Base-by-base conservation (phyloP, 1,140 invertebrate species). In the Ylistrum balloti region DNA sequence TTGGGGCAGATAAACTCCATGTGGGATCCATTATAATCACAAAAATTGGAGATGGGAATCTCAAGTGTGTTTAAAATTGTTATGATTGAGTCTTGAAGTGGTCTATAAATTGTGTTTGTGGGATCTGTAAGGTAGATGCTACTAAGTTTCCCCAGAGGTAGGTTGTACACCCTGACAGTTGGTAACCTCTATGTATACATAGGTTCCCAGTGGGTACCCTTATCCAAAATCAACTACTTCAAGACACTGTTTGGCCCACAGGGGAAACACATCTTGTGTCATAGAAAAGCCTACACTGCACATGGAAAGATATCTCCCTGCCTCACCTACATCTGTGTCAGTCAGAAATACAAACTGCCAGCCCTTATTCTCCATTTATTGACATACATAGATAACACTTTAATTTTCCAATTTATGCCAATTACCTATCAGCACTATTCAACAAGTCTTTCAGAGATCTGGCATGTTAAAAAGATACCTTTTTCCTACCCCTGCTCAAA, bases 401-500 rank as follows among this genome's bases (percentile, higher is more conserved):
- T 74, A 74, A 74, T 74, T 74, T 74, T 74, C 56, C 56, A 74
- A 74, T 74, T 74, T 74, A 74, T 74, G 56, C 56, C 56, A 74
- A 74, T 74, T 74, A 74, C 56, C 56, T 74, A 74, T 74, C 56
- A 74, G 56, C n/a, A 28, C 56, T 74, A 74, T 74, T 74, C 56
- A 28, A 74, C 56, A 74, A 74, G 22, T 74, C n/a, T 28, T 17
- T 74, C 56, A 38, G 22, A 74, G 56, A 74, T 74, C 56, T 74
- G 56, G 56, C 56, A 74, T 1, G 56, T 74, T 74, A 74, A 74
- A 48, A 28, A n/a, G 22, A 74, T 74, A 74, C n/a, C 1, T 74
- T 74, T 74, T 74, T 48, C 22, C 22, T n/a, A 74, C n/a, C 56
- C 41, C 0, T 74, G 56, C 56, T 74, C 28, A 28, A 74, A 74